Evolutionary conservation across 2,888 invertebrate genomes (phyloP), one percentile per base, ranked within the genome.

Genomic region (Physocephala rufipes): DNA sequence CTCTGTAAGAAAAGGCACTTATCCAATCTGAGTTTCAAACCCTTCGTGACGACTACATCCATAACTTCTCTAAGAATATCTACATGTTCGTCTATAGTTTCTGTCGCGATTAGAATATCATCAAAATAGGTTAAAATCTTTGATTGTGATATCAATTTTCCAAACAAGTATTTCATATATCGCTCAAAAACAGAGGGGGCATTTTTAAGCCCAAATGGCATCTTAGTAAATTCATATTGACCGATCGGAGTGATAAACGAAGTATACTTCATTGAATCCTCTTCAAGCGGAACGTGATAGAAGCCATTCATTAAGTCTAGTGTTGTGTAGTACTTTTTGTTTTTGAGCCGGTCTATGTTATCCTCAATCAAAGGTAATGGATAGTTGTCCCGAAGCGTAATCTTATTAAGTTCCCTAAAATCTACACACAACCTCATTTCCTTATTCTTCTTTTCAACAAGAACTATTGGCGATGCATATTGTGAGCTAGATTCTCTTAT

Each of bases 291-390:
- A 19, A 59, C 61, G n/a, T 72, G 72, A 43, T 65, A 70, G 51
- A 74, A 74, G 21, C 71, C 72, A 65, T 74, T 72, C n/a, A 66
- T 72, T 24, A 67, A 67, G 61, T 73, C 69, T 24, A 73, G 51
- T 49, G 68, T 73, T 30, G 73, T 69, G 55, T 71, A 71, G 3
- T 49, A 49, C 16, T 21, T 62, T 4, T 73, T 73, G 2, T 66
- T 66, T 26, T 45, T 24, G 12, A 73, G 59, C 4, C 59, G 49
- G 13, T 73, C 71, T 55, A 73, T 43, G 4, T 71, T 24, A 19
- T 73, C 73, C 21, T 73, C 69, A 5, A 73, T 73, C 5, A 73
- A 45, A 2, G 73, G 70, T 15, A 74, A 70, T 4, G 70, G 71
- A 19, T 74, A 71, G 63, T 58, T 71, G 45, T 73, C 49, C 24